Percentiles rank a stretch among this genome's conserved stretches.
These are phyloP conservation scores for Acipenser transmontanus DNA, from an alignment of 2,797 vertebrate genomes.

Conservation along the genomic window DNA sequence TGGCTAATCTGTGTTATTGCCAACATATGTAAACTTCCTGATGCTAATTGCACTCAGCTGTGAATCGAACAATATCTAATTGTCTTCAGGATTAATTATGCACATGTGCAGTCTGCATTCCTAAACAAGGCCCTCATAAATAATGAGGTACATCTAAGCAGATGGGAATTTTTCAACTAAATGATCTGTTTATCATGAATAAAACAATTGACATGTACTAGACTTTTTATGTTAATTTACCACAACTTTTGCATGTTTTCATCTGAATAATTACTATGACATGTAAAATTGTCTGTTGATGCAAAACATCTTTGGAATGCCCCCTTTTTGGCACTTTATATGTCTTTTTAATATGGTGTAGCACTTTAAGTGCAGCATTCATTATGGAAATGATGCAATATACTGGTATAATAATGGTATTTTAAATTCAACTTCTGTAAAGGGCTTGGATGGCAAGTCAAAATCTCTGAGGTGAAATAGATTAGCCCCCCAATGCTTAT, in stretches of 20 bases:
- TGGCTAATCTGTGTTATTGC: slow-evolving; percentile 80
- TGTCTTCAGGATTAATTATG: slow-evolving; percentile 96
- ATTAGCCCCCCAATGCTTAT: too few species aligned
- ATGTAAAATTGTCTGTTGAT: slow-evolving; percentile 23
- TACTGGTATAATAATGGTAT: too few species aligned
- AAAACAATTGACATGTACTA: slow-evolving; percentile 58
- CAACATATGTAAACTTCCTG: slow-evolving; percentile 82
- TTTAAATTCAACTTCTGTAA: too few species aligned
- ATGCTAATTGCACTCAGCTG: slow-evolving; percentile 96
- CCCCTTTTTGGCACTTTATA: neutral
- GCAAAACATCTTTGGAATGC: neutral
- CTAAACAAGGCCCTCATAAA: slow-evolving; percentile 87
- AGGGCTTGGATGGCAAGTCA: too few species aligned
- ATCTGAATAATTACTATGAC: slow-evolving; percentile 54
- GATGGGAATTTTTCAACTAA: slow-evolving; percentile 73
- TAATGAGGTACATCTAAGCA: slow-evolving; percentile 81
- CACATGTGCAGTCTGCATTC: slow-evolving; percentile 82
- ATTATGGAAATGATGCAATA: neutral
- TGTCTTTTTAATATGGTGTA: neutral
- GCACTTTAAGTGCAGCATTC: neutral
- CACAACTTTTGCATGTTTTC: slow-evolving; percentile 49
- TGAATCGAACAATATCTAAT: slow-evolving; percentile 97
- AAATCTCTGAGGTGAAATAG: too few species aligned
- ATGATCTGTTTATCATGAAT: slow-evolving; percentile 68
- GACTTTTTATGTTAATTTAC: slow-evolving; percentile 46